Percentiles rank a stretch among this genome's conserved stretches.
These are phyloP conservation scores for Netelia virgata DNA, from an alignment of 2,888 invertebrate species.

Conservation along the genomic window DNA sequence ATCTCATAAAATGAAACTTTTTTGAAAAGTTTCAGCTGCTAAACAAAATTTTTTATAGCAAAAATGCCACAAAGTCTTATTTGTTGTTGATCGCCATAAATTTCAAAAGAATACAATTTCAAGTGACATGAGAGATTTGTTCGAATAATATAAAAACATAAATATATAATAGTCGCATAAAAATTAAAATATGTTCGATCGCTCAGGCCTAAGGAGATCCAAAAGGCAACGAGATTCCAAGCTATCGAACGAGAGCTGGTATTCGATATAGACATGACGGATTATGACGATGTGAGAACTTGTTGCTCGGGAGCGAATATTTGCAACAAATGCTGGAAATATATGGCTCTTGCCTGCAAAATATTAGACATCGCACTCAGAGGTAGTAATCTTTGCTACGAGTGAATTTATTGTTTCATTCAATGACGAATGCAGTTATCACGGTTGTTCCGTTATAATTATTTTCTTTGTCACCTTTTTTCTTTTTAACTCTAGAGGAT, in stretches of 20 bases:
- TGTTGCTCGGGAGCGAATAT: slow-evolving; percentile 97
- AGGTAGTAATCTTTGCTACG: slow-evolving; percentile 86
- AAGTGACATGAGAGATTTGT: too few species aligned
- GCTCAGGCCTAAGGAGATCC: slow-evolving; percentile 67
- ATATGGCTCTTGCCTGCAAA: slow-evolving; percentile 96
- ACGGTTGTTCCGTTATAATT: background rate
- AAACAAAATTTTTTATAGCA: background rate
- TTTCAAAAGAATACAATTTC: too few species aligned
- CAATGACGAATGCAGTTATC: background rate
- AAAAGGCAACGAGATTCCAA: slow-evolving; percentile 73
- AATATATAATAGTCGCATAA: too few species aligned
- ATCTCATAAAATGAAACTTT: background rate
- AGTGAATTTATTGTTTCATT: background rate
- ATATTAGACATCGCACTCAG: slow-evolving; percentile 94
- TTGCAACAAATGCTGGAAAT: slow-evolving; percentile 98
- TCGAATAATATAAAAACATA: too few species aligned
- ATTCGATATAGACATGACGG: slow-evolving; percentile 99
- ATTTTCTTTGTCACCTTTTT: background rate
- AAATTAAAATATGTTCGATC: slow-evolving; percentile 11
- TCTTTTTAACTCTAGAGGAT: slow-evolving; percentile 88
- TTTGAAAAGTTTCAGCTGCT: background rate
- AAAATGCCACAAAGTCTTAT: too few species aligned
- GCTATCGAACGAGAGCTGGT: slow-evolving; percentile 94
- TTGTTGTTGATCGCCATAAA: too few species aligned
- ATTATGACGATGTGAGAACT: slow-evolving; percentile 98